Evolutionary conservation across 2,113 vertebrate species (phyloP).

Genomic region (Platycercus adscitus): DNA sequence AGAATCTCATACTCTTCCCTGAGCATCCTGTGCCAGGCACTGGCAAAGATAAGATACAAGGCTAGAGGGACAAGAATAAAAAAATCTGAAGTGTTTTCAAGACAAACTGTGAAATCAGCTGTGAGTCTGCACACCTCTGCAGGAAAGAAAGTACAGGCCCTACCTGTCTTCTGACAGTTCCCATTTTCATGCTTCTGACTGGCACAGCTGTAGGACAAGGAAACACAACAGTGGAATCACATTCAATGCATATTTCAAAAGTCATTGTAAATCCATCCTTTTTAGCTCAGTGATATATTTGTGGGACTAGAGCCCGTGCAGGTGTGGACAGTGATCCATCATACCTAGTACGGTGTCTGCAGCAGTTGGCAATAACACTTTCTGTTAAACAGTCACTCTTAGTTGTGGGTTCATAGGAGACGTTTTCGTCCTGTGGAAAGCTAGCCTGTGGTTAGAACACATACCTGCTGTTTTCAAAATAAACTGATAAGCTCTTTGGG

Average conservation of each 20-base stretch:
- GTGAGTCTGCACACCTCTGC: neutral
- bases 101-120: neutral
- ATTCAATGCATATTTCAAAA: neutral
- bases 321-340: neutral
- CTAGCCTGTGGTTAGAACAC: neutral
- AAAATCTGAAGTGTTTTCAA: neutral
- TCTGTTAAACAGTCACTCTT: neutral
- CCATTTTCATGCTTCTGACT: neutral
- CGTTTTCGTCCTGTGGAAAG: neutral
- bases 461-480: neutral
- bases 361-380: neutral
- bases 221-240: neutral
- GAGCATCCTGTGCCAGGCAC: neutral
- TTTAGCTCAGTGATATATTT: neutral
- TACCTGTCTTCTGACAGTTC: neutral
- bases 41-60: neutral
- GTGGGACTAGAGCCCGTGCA: neutral
- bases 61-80: neutral
- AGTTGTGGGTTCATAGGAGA: rapidly evolving
- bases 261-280: neutral
- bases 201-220: neutral
- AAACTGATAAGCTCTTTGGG: neutral
- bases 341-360: neutral
- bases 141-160: neutral
- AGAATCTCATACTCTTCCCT: neutral